Base-by-base conservation (phyloP, 2,888 invertebrate genomes). In the Vanessa cardui region DNA sequence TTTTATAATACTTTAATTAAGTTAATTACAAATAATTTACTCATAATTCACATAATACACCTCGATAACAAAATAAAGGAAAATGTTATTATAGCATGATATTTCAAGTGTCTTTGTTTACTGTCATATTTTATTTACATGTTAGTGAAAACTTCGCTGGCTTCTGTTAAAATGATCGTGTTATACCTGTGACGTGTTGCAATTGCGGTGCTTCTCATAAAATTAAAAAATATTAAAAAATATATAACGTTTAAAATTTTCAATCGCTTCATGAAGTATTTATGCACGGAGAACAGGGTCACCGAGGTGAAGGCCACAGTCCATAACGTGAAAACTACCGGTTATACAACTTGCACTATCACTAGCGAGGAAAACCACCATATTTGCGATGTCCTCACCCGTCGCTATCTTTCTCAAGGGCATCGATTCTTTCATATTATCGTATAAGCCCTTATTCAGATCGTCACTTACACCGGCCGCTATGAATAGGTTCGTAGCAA, bases 311-410 rank as follows among this genome's bases (percentile, higher is more conserved):
- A 85, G 71, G 59, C 89, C 89, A 74, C 87, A 84, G 74, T 89
- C 89, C 63, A 89, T 81, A 64, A 81, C 67, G 72, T 84, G 78
- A 72, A 78, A 80, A 72, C 81, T 80, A 45, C 89, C 89, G 54
- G 85, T 89, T 49, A 89, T 80, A 77, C 85, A 82, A 66, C 72
- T 80, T 47, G 88, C 87, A 71, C 76, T 83, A 59, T 87, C 85
- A 78, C 87, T 86, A 16, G 88, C 87, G 47, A 90, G 77, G 69
- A 85, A 89, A 52, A 77, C 70, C 46, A 88, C 82, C 64, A 88
- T 72, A 62, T 87, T 86, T 6, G 88, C 87, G 0, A 90, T 83
- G 68, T 89, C 87, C 68, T 85, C 84, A 49, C 75, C 76, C 68
- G 75, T 77, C 21, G 83, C 77, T 61, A 85, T 68, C 78, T 83